Evolutionary conservation across 2,888 invertebrate species (phyloP), one percentile per base, ranked within the genome.

Genomic region (Chymomyza procnemis): DNA sequence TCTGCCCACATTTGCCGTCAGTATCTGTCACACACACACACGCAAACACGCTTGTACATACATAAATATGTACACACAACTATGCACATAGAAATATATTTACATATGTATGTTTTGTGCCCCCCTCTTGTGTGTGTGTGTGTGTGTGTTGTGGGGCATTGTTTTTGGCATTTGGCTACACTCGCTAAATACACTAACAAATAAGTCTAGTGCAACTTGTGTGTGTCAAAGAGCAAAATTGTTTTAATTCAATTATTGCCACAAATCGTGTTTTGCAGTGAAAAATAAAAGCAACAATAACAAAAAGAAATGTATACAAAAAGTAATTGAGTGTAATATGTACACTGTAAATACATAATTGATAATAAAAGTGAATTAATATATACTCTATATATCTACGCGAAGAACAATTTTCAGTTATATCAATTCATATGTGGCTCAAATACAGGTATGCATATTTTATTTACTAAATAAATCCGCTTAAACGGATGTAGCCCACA

Each of bases 41-140:
- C 30, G 30, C 3, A 4, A 30, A 30, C n/a, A n/a, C n/a, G 26
- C 34, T 41, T 41, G 34, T 5, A 12, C 12, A 14, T 12, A 5
- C 34, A 26, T 26, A 6, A 26, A n/a, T 14, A 47, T 47, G 16
- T 16, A 47, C 47, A 47, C 47, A 47, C n/a, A 47, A 47, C 4
- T 1, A 50, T 50, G 19, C n/a, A 50, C 50, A 50, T 47, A 47
- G 1, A 47, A 6, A 47, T 19, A 2, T 50, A 73, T 83, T 81
- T 81, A 80, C 83, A 85, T n/a, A n/a, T 81, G 69, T 82, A 74
- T 41, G 12, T 41, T 69, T 80, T 69, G 74, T 64, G 71, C 82
- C 71, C 73, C 69, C n/a, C n/a, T n/a, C n/a, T n/a, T n/a, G n/a
- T n/a, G n/a, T n/a, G n/a, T n/a, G n/a, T n/a, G n/a, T n/a, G n/a